Evolutionary conservation across 2,888 invertebrate genomes (phyloP), one percentile per base, ranked within the genome.

Genomic region (Nemurella pictetii): DNA sequence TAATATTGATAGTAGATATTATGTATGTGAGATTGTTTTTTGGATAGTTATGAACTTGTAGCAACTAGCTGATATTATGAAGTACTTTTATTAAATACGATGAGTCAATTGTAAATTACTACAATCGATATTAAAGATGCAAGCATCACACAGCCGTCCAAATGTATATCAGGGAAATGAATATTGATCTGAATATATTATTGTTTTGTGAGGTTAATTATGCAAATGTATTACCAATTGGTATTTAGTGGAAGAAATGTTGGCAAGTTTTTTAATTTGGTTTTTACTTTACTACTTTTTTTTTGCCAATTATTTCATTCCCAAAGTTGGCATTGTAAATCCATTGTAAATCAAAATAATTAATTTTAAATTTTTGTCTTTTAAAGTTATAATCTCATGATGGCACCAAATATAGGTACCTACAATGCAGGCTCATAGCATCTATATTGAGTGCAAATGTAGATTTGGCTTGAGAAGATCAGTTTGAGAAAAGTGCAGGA

Each of bases 71-170:
- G 26, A 35, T 35, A 35, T n/a, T n/a, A 55, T 15, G 20, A 55
- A 55, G 55, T 55, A 55, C 55, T 7, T 55, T 55, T 55, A 55
- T 55, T 55, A 55, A n/a, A n/a, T 20, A 1, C 55, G 20, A 55
- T 2, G 20, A 55, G 55, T 55, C 55, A 55, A 55, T 55, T 55
- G 3, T 55, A 55, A 55, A 55, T 55, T 55, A 55, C 15, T 12
- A 75, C 27, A 75, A 26, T 30, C 30, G 29, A n/a, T 30, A 78
- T n/a, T 78, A 78, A 30, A 30, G 78, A 78, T 78, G 78, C 28
- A 78, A 12, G 78, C 78, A 78, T 78, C 78, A 78, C 78, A 78
- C 27, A 27, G 30, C 78, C 78, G 78, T 78, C 78, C 78, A 78
- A 29, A 30, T 27, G 78, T 30, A 78, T 78, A 78, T 78, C 78